Base-by-base conservation (phyloP, 2,888 invertebrate species). In the Mythimna albipuncta region DNA sequence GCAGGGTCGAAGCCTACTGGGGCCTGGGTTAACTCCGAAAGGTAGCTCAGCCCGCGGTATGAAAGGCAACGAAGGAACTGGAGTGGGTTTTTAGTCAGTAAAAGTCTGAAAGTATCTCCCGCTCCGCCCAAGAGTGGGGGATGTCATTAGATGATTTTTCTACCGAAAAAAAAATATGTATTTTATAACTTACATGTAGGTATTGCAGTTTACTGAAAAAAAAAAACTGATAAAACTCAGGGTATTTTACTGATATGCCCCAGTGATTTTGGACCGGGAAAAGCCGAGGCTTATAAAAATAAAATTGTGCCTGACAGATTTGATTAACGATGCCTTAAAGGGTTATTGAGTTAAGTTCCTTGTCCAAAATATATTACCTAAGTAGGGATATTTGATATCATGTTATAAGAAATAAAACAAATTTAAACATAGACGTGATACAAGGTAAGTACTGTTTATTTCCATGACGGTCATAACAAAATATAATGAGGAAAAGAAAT, bases 231-330 rank as follows among this genome's bases (percentile, higher is more conserved):
- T 13, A 50, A 67, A 77, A 13, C 47, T 61, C 19, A 62, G 50
- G 41, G n/a, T 44, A n/a, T 57, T 63, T 70, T 72, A 38, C 58
- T 38, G 57, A 35, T n/a, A 52, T 38, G 57, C 50, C 2, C 21
- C 44, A 52, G 52, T 58, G 72, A 44, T 63, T 78, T 63, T n/a
- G 52, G 50, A 52, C 26, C 38, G 52, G 21, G 16, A 79, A 79
- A 75, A 58, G 26, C 26, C 50, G 16, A 38, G 44, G 58, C 79
- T 72, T 79, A 72, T 58, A 63, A 72, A 78, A 71, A n/a, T 79
- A 71, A 75, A 79, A 72, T 63, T 16, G 78, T 57, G 62, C 32
- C 62, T 75, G 75, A 79, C 75, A 72, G 75, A 58, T 79, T 72
- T 75, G 75, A 75, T 75, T 71, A 72, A 75, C 63, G 79, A 75